A percentile compares a stretch with the other conserved stretches of the same genome.
Conservation (phyloP, 1,140 invertebrate species). For the Lysiphlebus fabarum region DNA sequence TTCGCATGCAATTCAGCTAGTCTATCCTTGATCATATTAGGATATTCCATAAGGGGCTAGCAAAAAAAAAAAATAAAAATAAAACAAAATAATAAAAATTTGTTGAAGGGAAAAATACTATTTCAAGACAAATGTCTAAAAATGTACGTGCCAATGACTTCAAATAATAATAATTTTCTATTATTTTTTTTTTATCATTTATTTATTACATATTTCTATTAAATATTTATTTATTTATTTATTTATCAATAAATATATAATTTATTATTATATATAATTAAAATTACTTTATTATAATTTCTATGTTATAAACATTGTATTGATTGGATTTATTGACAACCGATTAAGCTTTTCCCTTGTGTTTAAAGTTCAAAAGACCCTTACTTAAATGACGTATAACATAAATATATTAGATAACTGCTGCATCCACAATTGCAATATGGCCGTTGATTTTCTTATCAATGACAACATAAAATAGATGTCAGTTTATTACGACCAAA, state of each 20-base stretch:
- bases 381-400: neutral
- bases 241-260: too few relatives aligned
- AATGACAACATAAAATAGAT: neutral
- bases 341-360: constrained; percentile 11
- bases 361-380: neutral
- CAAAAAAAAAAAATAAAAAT: constrained; percentile 5
- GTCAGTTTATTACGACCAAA: constrained; percentile 13
- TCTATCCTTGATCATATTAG: constrained; percentile 20
- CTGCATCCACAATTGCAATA: neutral
- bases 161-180: constrained; percentile 1
- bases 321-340: neutral
- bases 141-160: constrained; percentile 15
- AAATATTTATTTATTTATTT: neutral
- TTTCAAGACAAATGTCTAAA: neutral
- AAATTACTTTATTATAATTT: too few relatives aligned
- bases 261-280: too few relatives aligned
- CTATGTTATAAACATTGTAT: too few relatives aligned
- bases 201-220: neutral
- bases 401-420: neutral
- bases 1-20: neutral
- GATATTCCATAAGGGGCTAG: constrained; percentile 17
- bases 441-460: constrained; percentile 11
- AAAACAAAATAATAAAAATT: constrained; percentile 13
- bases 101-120: neutral
- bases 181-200: neutral